These are phyloP conservation scores for Percina caprodes DNA, from an alignment of 2,113 vertebrate species.

Conservation along the genomic window DNA sequence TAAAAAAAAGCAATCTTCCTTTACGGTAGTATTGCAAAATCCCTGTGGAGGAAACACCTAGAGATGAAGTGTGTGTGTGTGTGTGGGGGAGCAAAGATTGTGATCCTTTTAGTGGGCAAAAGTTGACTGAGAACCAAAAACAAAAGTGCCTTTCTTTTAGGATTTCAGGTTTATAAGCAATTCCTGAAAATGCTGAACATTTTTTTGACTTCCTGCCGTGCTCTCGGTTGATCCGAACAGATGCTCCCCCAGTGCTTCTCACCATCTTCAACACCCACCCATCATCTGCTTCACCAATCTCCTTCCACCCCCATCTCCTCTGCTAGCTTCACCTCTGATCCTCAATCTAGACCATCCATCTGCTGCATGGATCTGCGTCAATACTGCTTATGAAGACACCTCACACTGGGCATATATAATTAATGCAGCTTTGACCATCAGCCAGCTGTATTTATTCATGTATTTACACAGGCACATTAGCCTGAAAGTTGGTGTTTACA, in stretches of 20 bases:
- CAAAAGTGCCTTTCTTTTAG: conserved; percentile 9
- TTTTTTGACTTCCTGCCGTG: conserved; percentile 32
- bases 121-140: conserved; percentile 21
- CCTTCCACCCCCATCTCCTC: conserved; percentile 73
- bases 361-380: conserved; percentile 63
- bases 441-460: conserved; percentile 65
- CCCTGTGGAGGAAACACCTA: too few relatives aligned
- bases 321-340: conserved; percentile 72
- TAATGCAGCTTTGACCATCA: conserved; percentile 55
- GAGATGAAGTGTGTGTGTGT: not conserved
- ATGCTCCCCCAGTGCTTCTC: conserved; percentile 72
- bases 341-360: conserved; percentile 69
- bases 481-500: conserved; percentile 52
- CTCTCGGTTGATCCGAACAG: conserved; percentile 69
- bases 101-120: conserved; percentile 20
- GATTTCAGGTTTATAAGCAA: conserved; percentile 21
- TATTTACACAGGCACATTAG: conserved; percentile 58
- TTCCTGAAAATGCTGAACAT: conserved; percentile 29
- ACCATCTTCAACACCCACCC: conserved; percentile 76
- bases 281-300: conserved; percentile 77
- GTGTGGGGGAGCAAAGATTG: not conserved
- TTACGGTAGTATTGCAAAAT: too few relatives aligned
- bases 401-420: conserved; percentile 55
- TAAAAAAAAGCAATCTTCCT: too few relatives aligned
- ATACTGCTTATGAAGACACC: conserved; percentile 41